phyloP scores from a whole-genome alignment of 2,113 vertebrate genomes.

The Myodes glareolus region DNA sequence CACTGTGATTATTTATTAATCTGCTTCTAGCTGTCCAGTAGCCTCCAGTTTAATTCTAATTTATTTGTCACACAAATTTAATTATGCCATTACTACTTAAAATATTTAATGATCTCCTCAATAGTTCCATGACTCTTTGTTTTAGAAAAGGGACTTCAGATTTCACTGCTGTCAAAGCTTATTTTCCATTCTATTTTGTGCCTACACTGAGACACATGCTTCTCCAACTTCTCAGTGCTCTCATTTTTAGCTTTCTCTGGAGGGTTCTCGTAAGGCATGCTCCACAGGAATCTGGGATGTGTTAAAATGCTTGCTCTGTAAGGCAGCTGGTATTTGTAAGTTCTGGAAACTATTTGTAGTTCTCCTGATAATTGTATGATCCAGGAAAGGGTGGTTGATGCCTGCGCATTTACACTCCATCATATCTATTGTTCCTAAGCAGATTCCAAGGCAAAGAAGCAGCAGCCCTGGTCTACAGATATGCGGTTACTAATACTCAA shows the following conservation, averaged over 20 bases:
- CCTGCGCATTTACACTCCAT: neutral
- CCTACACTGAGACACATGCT: neutral
- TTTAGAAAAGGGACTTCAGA: neutral
- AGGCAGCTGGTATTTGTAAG: conserved; percentile 45
- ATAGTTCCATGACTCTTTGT: neutral
- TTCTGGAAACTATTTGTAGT: neutral
- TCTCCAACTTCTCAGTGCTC: neutral
- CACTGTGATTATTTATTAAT: conserved; percentile 2
- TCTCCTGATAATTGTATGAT: conserved; percentile 29
- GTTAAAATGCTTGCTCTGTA: neutral
- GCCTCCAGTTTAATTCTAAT: neutral
- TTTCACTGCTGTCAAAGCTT: neutral
- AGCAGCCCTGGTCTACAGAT: neutral
- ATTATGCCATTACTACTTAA: neutral
- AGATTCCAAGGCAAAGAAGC: neutral
- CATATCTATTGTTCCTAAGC: neutral
- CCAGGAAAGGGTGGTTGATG: neutral
- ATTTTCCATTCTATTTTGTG: neutral
- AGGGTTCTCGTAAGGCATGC: neutral
- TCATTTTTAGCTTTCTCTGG: neutral
- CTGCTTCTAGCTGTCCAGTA: neutral
- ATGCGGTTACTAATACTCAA: neutral
- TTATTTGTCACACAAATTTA: neutral
- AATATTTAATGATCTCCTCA: neutral
- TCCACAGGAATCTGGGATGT: neutral